Percentiles rank a stretch among this genome's conserved stretches.
Evolutionary conservation across 2,888 invertebrate species (phyloP).

Genomic region (Eupithecia subfuscata): DNA sequence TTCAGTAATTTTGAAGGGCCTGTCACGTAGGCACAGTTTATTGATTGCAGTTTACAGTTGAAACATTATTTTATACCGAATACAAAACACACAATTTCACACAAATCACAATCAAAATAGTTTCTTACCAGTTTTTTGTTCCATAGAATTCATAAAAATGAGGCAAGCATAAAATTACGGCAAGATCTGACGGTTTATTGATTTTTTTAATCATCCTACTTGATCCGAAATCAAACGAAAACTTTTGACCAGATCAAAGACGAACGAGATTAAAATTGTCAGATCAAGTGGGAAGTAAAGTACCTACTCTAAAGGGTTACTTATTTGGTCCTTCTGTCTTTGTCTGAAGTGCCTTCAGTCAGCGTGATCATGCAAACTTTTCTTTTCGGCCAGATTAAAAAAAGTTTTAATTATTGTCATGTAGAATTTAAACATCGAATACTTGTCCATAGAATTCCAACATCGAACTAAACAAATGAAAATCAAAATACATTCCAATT

Average conservation of each 20-base stretch:
- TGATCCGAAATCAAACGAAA: slow-evolving; percentile 1
- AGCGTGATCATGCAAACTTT: neutral
- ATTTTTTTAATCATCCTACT: neutral
- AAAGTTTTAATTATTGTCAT: neutral
- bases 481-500: too few species aligned
- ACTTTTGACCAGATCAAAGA: neutral
- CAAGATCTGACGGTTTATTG: neutral
- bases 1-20: too few species aligned
- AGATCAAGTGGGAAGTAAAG: neutral
- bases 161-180: neutral
- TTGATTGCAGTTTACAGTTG: too few species aligned
- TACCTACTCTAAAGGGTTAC: neutral
- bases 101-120: too few species aligned
- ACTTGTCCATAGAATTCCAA: neutral
- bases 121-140: too few species aligned
- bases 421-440: neutral
- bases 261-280: neutral
- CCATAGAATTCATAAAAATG: neutral
- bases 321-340: neutral
- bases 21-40: too few species aligned
- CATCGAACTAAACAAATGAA: too few species aligned
- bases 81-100: too few species aligned
- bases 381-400: neutral
- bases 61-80: too few species aligned
- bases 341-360: neutral